A percentile compares a stretch with the other conserved stretches of the same genome.
These are phyloP conservation scores for Neotragus moschatus DNA, from an alignment of 2,113 vertebrate species.

Conservation along the genomic window DNA sequence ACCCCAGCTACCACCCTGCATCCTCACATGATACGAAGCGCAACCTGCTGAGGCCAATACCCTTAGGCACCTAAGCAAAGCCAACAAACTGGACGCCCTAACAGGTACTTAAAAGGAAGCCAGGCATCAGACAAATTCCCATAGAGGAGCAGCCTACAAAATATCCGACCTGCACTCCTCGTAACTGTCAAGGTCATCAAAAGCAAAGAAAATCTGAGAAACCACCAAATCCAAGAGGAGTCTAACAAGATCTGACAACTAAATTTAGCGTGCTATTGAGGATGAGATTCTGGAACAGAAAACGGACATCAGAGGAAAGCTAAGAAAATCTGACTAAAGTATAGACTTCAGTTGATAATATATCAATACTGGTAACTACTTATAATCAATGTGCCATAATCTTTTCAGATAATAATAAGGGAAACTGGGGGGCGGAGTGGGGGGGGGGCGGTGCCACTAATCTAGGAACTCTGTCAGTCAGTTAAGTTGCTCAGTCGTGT, in stretches of 20 bases:
- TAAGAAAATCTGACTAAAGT: not conserved
- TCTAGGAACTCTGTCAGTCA: not conserved
- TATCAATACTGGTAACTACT: not conserved
- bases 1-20: not conserved
- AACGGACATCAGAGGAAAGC: not conserved
- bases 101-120: not conserved
- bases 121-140: not conserved
- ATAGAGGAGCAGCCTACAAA: not conserved
- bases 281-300: not conserved
- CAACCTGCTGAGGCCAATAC: not conserved
- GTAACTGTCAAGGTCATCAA: not conserved
- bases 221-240: not conserved
- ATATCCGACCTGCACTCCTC: not conserved
- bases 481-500: too few species aligned
- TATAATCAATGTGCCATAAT: not conserved
- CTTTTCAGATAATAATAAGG: not conserved
- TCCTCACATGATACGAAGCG: not conserved
- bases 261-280: not conserved
- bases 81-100: not conserved
- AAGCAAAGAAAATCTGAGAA: not conserved
- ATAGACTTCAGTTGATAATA: not conserved
- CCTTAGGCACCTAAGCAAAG: not conserved
- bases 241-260: not conserved
- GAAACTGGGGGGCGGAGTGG: fast-evolving
- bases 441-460: not conserved